Base-by-base conservation (phyloP, 1,140 invertebrate genomes). In the Pseudomyrmex cubaensis region DNA sequence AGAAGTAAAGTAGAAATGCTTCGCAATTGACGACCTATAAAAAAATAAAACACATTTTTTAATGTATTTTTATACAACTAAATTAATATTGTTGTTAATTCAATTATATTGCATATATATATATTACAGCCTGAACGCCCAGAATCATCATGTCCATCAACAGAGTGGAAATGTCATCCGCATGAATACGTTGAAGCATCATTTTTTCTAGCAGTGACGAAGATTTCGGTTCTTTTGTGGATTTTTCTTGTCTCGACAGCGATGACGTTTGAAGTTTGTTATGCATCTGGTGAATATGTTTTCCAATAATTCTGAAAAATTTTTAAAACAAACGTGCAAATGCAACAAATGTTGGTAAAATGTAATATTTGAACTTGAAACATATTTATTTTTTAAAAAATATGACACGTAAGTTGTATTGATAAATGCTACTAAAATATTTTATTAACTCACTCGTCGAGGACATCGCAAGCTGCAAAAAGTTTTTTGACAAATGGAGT, bases 111-210 rank as follows among this genome's bases (percentile, higher is more conserved):
- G 35, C 10, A 64, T 50, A 44, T 15, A 20, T 80, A n/a, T 8
- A 2, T 3, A n/a, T 92, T 93, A 96, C 95, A 82, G 95, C 95
- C 83, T 95, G 95, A 1, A 95, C 95, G 80, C 95, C 96, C 77
- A 96, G 94, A 12, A 96, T 92, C 48, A 96, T 92, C 95, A 96
- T 95, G 86, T 96, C 96, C 94, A 96, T 95, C 52, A 96, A 86
- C 8, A 96, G 88, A 0, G 95, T 96, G 9, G 96, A 93, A 56
- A 96, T 93, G 85, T 96, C 96, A 82, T 96, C 96, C 8, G 94
- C 91, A 69, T 92, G 94, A 85, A 96, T 93, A 67, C 94, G 93
- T 15, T 95, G 94, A 63, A 95, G 94, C 5, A 94, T 84, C 8
- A 96, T 85, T 89, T 94, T 94, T 62, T 96, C 94, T 7, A 94